Percentiles rank a stretch among this genome's conserved stretches.
These are phyloP conservation scores for Cyclargus thomasi DNA, from an alignment of 1,140 invertebrate genomes.

Conservation along the genomic window DNA sequence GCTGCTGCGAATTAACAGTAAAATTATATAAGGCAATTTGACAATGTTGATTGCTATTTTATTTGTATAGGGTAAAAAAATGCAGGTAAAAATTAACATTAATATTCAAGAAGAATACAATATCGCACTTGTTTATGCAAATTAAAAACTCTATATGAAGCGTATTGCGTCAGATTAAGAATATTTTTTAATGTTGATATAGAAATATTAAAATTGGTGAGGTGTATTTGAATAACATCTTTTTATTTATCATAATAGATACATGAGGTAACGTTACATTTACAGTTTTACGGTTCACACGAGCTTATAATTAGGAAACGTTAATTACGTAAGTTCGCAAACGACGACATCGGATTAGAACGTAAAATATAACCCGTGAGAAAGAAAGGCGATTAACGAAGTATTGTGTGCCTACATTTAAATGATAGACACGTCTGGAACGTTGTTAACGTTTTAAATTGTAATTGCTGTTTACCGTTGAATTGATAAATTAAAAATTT, in stretches of 20 bases:
- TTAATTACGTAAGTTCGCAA: background rate
- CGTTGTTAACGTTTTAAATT: background rate
- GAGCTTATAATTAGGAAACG: background rate
- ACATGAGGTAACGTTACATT: background rate
- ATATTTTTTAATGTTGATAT: background rate
- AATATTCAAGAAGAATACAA: background rate
- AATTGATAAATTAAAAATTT: too few relatives aligned
- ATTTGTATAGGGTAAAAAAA: conserved; percentile 20
- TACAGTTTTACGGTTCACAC: background rate
- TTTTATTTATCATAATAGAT: background rate
- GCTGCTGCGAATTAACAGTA: background rate
- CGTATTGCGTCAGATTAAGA: background rate
- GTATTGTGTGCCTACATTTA: background rate
- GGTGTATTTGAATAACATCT: background rate
- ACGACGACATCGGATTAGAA: background rate
- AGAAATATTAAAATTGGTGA: background rate
- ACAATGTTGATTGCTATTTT: conserved; percentile 21
- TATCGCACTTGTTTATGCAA: background rate
- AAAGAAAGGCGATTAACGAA: background rate
- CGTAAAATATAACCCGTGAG: background rate
- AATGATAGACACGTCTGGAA: background rate
- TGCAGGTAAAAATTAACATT: background rate
- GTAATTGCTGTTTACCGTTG: background rate
- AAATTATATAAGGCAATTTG: background rate
- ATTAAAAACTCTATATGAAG: background rate